A percentile compares a stretch with the other conserved stretches of the same genome.
phyloP scores from a whole-genome alignment of 1,140 invertebrate species.

The Penaeus vannamei region DNA sequence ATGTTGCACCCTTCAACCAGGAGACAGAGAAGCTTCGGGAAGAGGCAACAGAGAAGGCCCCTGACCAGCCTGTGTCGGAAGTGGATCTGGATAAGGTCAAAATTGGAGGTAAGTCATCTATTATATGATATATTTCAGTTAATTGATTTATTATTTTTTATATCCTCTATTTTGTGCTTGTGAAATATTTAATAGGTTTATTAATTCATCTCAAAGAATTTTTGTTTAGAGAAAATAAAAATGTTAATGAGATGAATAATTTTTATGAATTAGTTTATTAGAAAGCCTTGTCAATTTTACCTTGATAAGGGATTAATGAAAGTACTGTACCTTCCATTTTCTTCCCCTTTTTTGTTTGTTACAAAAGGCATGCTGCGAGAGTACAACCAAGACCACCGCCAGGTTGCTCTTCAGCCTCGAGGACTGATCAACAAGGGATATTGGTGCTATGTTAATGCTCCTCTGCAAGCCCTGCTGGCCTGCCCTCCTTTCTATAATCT shows the following conservation, averaged over 20 bases:
- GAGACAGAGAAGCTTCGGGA: slow-evolving; percentile 47
- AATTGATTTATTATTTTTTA: not conserved
- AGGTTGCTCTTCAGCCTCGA: slow-evolving; percentile 77
- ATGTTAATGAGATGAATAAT: too few relatives aligned
- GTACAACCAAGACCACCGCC: slow-evolving; percentile 59
- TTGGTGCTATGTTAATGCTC: slow-evolving; percentile 96
- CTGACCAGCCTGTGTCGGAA: slow-evolving; percentile 31
- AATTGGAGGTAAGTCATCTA: slow-evolving; percentile 52
- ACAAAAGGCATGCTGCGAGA: slow-evolving; percentile 53
- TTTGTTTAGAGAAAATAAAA: too few relatives aligned
- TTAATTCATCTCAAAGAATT: too few relatives aligned
- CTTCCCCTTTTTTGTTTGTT: not conserved
- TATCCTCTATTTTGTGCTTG: too few relatives aligned
- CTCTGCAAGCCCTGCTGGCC: slow-evolving; percentile 88
- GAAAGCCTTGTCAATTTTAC: too few relatives aligned
- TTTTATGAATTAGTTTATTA: too few relatives aligned
- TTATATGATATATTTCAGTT: not conserved
- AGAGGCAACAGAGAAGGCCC: slow-evolving; percentile 29
- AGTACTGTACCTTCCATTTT: not conserved
- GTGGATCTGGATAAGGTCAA: slow-evolving; percentile 52
- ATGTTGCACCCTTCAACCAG: slow-evolving; percentile 59
- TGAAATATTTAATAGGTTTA: too few relatives aligned
- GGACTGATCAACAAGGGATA: slow-evolving; percentile 92
- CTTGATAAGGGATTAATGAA: too few relatives aligned
- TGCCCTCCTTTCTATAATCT: slow-evolving; percentile 96